Conservation (phyloP, 2,888 invertebrate species). For the Leptura quadrifasciata region DNA sequence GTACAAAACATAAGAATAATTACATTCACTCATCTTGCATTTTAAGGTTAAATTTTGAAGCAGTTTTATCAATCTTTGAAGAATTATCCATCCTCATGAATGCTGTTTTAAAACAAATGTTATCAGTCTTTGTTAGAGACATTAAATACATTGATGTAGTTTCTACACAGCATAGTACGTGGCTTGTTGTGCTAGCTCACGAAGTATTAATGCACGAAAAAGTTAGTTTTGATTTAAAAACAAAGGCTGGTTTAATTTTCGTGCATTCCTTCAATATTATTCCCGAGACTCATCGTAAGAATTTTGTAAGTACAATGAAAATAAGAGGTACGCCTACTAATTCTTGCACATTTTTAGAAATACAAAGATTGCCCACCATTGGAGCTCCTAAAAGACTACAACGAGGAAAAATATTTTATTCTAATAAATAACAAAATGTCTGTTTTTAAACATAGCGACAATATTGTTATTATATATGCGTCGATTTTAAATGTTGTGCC, state of each 20-base stretch:
- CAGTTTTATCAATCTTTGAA: conserved; percentile 46
- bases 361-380: conserved; percentile 56
- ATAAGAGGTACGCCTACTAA: conserved; percentile 19
- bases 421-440: conserved; percentile 44
- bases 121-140: conserved; percentile 57
- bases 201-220: conserved; percentile 71
- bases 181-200: conserved; percentile 60
- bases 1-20: conserved; percentile 35
- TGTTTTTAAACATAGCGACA: conserved; percentile 52
- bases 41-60: conserved; percentile 44
- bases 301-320: conserved; percentile 57
- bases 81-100: conserved; percentile 57
- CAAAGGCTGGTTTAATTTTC: conserved; percentile 78
- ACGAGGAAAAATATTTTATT: conserved; percentile 52
- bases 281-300: conserved; percentile 58
- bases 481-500: conserved; percentile 60
- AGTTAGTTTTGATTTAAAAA: conserved; percentile 81
- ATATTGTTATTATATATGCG: conserved; percentile 60
- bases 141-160: conserved; percentile 51
- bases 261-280: conserved; percentile 74
- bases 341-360: conserved; percentile 54
- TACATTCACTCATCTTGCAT: conserved; percentile 8
- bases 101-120: conserved; percentile 58
- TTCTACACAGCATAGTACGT: conserved; percentile 54
- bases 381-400: conserved; percentile 56